Percentiles rank a stretch among this genome's conserved stretches.
phyloP scores from a whole-genome alignment of 2,888 invertebrate species.

The Amphipoea oculea region DNA sequence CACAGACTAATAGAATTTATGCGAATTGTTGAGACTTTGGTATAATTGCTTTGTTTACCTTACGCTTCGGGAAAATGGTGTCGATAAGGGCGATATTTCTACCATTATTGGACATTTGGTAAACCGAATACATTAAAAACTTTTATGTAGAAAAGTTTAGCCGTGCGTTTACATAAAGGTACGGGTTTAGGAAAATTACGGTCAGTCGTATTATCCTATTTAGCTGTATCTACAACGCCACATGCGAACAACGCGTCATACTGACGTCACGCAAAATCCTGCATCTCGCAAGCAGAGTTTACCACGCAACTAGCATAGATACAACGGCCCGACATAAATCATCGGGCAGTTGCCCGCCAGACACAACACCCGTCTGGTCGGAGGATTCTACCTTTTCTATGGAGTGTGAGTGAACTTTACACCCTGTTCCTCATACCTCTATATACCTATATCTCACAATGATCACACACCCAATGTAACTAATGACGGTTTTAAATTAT shows the following conservation, averaged over 20 bases:
- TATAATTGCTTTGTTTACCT: constrained; percentile 57
- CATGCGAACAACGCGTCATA: too few species aligned
- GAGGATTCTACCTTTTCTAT: too few species aligned
- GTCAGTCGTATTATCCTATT: constrained; percentile 16
- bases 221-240: too few species aligned
- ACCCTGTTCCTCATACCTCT: too few species aligned
- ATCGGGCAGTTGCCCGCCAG: too few species aligned
- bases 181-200: constrained; percentile 20
- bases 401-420: too few species aligned
- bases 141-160: constrained; percentile 24
- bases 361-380: too few species aligned
- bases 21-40: constrained; percentile 51
- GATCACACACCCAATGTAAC: constrained; percentile 13
- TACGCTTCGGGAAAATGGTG: constrained; percentile 10
- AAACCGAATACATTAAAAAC: constrained; percentile 22
- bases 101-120: not conserved
- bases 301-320: too few species aligned
- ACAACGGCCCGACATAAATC: too few species aligned
- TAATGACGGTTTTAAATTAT: constrained; percentile 35
- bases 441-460: constrained; percentile 7
- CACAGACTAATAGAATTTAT: constrained; percentile 62
- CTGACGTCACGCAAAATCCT: too few species aligned
- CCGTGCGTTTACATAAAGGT: constrained; percentile 3
- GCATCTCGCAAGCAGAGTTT: too few species aligned
- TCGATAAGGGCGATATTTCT: constrained; percentile 5